Evolutionary conservation across 2,888 invertebrate species (phyloP), one percentile per base, ranked within the genome.

Genomic region (Hypomecis atomaria): DNA sequence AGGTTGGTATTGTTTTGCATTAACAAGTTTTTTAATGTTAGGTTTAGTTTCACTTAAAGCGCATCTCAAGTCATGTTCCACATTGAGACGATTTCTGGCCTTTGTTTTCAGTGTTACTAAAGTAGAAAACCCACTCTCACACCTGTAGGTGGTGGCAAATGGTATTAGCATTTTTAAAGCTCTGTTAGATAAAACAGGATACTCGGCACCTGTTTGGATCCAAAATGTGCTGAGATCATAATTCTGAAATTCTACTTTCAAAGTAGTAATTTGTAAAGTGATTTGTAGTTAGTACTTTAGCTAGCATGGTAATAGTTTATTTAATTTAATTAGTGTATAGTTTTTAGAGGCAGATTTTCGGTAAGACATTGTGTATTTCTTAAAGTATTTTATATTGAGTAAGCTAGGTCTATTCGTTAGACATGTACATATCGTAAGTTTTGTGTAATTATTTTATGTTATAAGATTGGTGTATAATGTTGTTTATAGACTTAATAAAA

Each of bases 131-230:
- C 44, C 44, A 44, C 6, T 44, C 7, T 44, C 44, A 44, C 65
- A 70, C 59, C 67, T 70, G 58, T 69, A 71, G 13, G 67, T 67
- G 34, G 66, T 67, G 47, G 72, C 70, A 72, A 70, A 67, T 44
- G 67, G 66, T 36, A 69, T 62, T 34, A 70, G 11, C 56, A 69
- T 71, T 72, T 70, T 65, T 64, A 71, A 67, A 69, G 68, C 67
- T 71, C 66, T 71, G 69, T 69, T 38, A 65, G 67, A 57, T 67
- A 71, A 43, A 70, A 67, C 48, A 59, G 69, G 67, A 56, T 70
- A 71, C 60, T 73, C 44, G 5, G 44, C 44, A 44, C 6, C 44
- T 44, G 44, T 7, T 44, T 44, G 13, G 5, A 11, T 0, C 44
- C 44, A 44, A 44, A 44, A 44, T 44, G 44, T 44, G 44, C 44